Conservation (phyloP, 2,797 vertebrate genomes). For the Chaunax sp. region DNA sequence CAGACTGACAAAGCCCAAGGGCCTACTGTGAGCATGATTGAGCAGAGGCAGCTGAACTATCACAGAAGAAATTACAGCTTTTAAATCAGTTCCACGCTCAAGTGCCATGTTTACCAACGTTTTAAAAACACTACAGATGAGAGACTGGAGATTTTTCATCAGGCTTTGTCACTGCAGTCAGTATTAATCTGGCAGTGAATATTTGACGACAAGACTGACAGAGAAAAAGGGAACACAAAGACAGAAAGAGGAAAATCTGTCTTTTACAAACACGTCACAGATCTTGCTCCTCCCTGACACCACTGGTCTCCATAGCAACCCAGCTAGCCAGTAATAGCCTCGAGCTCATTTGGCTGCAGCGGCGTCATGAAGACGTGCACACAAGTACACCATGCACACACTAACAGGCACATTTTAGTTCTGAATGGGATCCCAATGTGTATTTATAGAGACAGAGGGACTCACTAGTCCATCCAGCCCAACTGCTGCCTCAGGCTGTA, state of each 20-base stretch:
- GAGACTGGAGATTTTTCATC: slow-evolving; percentile 19
- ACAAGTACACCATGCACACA: slow-evolving; percentile 38
- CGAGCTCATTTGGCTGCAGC: slow-evolving; percentile 70
- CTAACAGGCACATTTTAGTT: slow-evolving; percentile 48
- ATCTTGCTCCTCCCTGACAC: slow-evolving; percentile 85
- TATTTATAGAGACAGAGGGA: slow-evolving; percentile 73
- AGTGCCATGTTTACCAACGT: slow-evolving; percentile 43
- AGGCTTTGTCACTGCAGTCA: background rate
- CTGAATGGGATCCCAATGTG: slow-evolving; percentile 73
- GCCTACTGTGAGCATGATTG: slow-evolving; percentile 36
- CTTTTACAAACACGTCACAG: slow-evolving; percentile 82
- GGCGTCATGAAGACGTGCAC: slow-evolving; percentile 49
- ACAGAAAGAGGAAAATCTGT: slow-evolving; percentile 65
- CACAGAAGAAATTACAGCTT: slow-evolving; percentile 35
- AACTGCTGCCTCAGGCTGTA: slow-evolving; percentile 42
- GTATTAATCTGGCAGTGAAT: background rate
- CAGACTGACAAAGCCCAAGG: slow-evolving; percentile 52
- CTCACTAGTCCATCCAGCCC: slow-evolving; percentile 56
- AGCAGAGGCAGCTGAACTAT: slow-evolving; percentile 34
- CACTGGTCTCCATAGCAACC: slow-evolving; percentile 89
- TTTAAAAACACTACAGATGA: slow-evolving; percentile 36
- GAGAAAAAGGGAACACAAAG: slow-evolving; percentile 8
- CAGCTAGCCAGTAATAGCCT: slow-evolving; percentile 82
- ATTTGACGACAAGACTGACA: slow-evolving; percentile 13
- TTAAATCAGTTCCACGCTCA: slow-evolving; percentile 24